phyloP scores from a whole-genome alignment of 2,113 vertebrate species.

The Sakesphorus luctuosus region DNA sequence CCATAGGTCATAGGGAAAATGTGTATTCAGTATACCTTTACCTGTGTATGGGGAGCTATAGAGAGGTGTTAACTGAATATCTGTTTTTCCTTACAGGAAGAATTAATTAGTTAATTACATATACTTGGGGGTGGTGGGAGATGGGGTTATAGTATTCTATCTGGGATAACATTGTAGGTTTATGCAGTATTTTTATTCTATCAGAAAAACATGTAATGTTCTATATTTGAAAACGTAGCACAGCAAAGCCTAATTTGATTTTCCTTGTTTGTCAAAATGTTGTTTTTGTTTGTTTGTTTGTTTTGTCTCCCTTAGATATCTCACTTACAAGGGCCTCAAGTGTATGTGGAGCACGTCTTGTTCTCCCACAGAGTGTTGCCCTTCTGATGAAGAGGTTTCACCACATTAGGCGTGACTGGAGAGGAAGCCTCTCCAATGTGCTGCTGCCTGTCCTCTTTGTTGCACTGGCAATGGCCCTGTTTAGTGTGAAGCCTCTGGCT shows the following conservation, averaged over 20 bases:
- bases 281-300: neutral
- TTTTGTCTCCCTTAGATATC: neutral
- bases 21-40: neutral
- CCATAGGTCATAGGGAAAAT: neutral
- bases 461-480: conserved; percentile 78
- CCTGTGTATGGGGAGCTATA: neutral
- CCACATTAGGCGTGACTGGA: conserved; percentile 56
- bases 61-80: neutral
- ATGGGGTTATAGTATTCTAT: neutral
- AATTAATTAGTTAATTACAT: neutral
- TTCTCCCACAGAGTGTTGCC: conserved; percentile 34
- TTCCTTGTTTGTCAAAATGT: neutral
- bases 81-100: neutral
- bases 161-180: neutral
- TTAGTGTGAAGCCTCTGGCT: conserved; percentile 70
- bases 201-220: neutral
- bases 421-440: neutral
- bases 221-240: neutral
- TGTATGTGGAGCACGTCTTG: neutral
- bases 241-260: neutral
- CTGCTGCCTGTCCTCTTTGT: conserved; percentile 75
- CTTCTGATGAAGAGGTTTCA: conserved; percentile 66
- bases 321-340: neutral
- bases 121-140: rapidly evolving
- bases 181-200: neutral